Conservation (phyloP, 1,140 invertebrate genomes). For the Drosophila burlai region DNA sequence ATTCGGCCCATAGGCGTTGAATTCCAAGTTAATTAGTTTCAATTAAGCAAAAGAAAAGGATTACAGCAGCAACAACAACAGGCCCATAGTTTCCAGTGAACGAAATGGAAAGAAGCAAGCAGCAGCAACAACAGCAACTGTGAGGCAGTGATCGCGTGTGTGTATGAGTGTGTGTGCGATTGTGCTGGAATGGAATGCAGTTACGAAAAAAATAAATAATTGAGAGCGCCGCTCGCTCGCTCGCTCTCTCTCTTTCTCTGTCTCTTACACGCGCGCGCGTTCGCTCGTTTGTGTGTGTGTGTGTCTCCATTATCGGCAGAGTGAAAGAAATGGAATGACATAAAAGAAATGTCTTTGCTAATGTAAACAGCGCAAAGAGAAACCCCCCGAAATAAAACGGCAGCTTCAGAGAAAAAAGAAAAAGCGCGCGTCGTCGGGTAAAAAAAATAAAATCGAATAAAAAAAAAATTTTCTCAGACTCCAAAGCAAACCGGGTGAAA, state of each 20-base stretch:
- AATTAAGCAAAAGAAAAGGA: conserved; percentile 63
- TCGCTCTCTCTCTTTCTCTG: conserved; percentile 37
- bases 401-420: conserved; percentile 34
- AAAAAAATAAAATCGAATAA: conserved; percentile 38
- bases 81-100: conserved; percentile 30
- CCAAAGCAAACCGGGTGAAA: conserved; percentile 18
- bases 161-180: conserved; percentile 39
- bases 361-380: conserved; percentile 73
- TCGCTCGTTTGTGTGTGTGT: conserved; percentile 7
- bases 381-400: conserved; percentile 47
- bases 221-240: conserved; percentile 70
- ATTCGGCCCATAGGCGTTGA: conserved; percentile 27
- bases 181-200: conserved; percentile 81
- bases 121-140: conserved; percentile 23
- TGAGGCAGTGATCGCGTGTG: conserved; percentile 51
- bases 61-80: conserved; percentile 43
- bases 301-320: conserved; percentile 54
- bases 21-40: conserved; percentile 70
- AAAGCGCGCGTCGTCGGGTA: conserved; percentile 68
- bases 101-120: conserved; percentile 45
- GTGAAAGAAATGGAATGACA: conserved; percentile 41
- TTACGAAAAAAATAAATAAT: conserved; percentile 78
- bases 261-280: conserved; percentile 10
- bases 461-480: conserved; percentile 62
- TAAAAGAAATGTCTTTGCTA: conserved; percentile 47